Evolutionary conservation across 2,113 vertebrate species (phyloP).

Genomic region (Loxodonta africana): DNA sequence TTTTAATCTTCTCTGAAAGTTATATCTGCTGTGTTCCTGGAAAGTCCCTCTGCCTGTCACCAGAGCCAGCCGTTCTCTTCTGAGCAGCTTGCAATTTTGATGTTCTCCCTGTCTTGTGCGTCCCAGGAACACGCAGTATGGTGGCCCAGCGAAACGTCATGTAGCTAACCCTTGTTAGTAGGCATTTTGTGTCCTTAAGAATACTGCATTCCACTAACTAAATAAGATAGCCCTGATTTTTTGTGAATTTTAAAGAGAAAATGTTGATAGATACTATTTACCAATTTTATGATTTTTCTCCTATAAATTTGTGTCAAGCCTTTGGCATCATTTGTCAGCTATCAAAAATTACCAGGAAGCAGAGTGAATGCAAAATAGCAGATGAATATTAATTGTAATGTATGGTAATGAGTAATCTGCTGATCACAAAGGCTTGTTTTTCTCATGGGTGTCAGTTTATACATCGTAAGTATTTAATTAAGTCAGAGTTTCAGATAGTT

Average conservation of each 20-base stretch:
- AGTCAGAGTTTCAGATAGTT: neutral
- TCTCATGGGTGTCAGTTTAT: neutral
- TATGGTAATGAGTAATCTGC: neutral
- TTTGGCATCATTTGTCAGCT: neutral
- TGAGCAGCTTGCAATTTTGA: too few species aligned
- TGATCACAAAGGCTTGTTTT: neutral
- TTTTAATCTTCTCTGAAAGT: too few species aligned
- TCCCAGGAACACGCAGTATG: too few species aligned
- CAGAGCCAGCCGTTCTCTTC: too few species aligned
- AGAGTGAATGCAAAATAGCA: neutral
- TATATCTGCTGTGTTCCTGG: too few species aligned
- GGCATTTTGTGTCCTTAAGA: too few species aligned
- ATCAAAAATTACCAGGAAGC: neutral
- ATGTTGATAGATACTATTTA: neutral
- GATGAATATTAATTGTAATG: neutral
- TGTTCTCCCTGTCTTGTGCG: too few species aligned
- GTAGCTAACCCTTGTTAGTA: too few species aligned
- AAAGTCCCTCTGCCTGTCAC: too few species aligned
- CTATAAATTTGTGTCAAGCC: neutral
- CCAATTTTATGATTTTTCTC: constrained; percentile 9
- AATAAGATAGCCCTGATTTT: neutral
- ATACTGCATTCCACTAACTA: neutral
- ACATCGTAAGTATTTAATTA: neutral
- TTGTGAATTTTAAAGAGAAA: neutral
- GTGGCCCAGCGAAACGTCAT: too few species aligned